These are phyloP conservation scores for Cryptotermes secundus DNA, from an alignment of 1,140 invertebrate genomes.

Conservation along the genomic window DNA sequence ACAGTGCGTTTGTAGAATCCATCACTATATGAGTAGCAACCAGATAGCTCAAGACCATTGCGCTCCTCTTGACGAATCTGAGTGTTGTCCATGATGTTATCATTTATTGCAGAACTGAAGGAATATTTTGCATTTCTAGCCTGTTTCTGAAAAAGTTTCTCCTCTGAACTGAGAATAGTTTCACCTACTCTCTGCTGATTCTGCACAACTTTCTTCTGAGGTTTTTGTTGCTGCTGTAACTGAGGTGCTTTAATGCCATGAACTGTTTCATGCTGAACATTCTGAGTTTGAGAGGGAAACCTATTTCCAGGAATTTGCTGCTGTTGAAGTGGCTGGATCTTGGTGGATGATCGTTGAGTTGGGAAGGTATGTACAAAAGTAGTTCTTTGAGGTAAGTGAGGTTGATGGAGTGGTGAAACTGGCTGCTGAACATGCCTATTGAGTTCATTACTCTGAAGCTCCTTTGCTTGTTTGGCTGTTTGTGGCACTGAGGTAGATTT, in stretches of 20 bases:
- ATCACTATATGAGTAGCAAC: slow-evolving; percentile 58
- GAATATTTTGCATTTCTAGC: slow-evolving; percentile 48
- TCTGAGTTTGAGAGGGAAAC: no score
- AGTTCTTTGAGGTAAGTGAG: background rate
- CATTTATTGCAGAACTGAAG: slow-evolving; percentile 51
- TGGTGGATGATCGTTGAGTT: no score
- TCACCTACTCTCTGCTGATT: background rate
- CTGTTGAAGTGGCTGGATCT: background rate
- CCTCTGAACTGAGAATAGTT: background rate
- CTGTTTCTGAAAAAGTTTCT: slow-evolving; percentile 38
- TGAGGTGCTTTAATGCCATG: no score
- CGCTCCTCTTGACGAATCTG: slow-evolving; percentile 53
- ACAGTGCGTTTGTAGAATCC: slow-evolving; percentile 56
- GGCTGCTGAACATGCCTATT: no score
- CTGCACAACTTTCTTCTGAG: background rate
- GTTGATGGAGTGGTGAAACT: no score
- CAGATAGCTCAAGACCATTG: slow-evolving; percentile 52
- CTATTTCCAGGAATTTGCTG: background rate
- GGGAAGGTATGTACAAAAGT: background rate
- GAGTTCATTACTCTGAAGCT: no score
- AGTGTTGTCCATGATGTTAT: slow-evolving; percentile 53
- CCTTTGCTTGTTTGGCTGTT: no score
- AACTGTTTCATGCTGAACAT: no score
- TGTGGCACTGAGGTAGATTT: no score
- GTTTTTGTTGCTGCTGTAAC: background rate